A percentile compares a stretch with the other conserved stretches of the same genome.
These are phyloP conservation scores for Pygathrix nemaeus DNA, from an alignment of 2,113 vertebrate genomes.

Conservation along the genomic window DNA sequence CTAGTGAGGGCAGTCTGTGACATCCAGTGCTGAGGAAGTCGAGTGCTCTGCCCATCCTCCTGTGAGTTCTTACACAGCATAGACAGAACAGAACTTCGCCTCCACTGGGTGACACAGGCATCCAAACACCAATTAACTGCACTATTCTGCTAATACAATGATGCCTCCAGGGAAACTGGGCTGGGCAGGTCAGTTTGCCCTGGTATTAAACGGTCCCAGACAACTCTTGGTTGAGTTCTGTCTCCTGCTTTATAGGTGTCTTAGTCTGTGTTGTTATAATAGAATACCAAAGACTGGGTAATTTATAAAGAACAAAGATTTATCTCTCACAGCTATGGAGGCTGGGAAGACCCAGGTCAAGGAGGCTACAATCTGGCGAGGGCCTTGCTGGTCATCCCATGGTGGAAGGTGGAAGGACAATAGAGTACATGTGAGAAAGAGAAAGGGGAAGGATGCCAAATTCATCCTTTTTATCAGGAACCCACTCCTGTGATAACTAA, in stretches of 20 bases:
- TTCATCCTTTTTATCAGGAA: background rate
- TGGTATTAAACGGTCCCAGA: background rate
- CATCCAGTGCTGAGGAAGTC: fast-evolving
- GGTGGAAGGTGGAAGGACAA: background rate
- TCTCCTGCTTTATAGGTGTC: background rate
- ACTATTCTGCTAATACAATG: background rate
- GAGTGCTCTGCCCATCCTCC: background rate
- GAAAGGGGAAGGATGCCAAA: background rate
- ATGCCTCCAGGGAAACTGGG: background rate
- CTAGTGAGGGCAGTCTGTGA: background rate
- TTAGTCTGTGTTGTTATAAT: background rate
- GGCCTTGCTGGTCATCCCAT: background rate
- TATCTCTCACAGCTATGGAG: background rate
- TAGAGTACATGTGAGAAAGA: background rate
- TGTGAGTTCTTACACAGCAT: background rate
- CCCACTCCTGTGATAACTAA: background rate
- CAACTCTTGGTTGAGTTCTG: background rate
- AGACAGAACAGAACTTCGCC: background rate
- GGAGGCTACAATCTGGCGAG: background rate
- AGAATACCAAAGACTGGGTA: background rate
- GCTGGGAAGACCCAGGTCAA: background rate
- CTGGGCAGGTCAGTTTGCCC: background rate
- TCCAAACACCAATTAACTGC: background rate
- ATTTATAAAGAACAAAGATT: background rate
- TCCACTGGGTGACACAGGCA: slow-evolving; percentile 18